Percentiles rank a stretch among this genome's conserved stretches.
phyloP scores from a whole-genome alignment of 2,113 vertebrate species.

The Eonycteris spelaea region DNA sequence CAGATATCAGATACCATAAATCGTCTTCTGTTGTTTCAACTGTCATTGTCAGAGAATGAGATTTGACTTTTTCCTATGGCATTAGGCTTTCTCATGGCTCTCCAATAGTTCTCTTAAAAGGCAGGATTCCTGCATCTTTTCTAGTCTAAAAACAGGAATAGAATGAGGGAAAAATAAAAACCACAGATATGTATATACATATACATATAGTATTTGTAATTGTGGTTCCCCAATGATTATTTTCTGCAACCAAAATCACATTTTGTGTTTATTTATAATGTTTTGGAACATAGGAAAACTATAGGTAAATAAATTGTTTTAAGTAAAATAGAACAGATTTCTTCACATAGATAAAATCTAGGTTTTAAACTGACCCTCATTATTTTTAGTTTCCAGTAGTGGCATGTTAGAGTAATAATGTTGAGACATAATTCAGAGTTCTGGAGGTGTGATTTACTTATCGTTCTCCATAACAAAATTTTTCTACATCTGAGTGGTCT shows the following conservation, averaged over 20 bases:
- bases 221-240: background rate
- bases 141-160: background rate
- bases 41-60: background rate
- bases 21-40: background rate
- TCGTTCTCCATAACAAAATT: background rate
- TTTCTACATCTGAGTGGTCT: background rate
- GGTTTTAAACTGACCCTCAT: background rate
- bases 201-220: background rate
- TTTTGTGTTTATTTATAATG: background rate
- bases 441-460: background rate
- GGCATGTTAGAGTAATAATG: background rate
- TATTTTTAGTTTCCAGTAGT: background rate
- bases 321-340: background rate
- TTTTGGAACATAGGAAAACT: background rate
- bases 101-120: background rate
- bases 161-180: background rate
- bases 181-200: background rate
- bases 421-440: background rate
- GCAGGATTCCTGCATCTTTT: background rate
- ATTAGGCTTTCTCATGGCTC: background rate
- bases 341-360: background rate
- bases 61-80: background rate
- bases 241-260: background rate
- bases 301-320: background rate
- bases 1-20: background rate